Percentiles rank a stretch among this genome's conserved stretches.
phyloP scores from a whole-genome alignment of 2,113 vertebrate genomes.

The Phocoena phocoena region DNA sequence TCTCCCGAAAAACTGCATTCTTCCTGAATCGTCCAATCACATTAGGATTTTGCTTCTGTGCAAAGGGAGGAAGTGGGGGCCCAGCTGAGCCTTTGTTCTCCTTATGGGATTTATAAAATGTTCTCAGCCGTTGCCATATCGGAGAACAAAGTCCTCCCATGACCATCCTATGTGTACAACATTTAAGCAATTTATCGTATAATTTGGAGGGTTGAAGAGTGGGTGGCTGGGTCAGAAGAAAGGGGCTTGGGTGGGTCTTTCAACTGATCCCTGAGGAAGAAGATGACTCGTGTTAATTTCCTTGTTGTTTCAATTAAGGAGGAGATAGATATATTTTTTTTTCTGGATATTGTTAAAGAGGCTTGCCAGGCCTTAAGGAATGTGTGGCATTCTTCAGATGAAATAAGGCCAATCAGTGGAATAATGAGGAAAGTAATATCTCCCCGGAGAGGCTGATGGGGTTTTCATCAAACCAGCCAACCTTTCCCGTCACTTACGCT shows the following conservation, averaged over 20 bases:
- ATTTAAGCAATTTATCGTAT: slow-evolving; percentile 37
- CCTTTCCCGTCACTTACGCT: slow-evolving; percentile 89
- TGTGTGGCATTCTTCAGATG: slow-evolving; percentile 89
- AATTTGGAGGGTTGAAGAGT: not conserved
- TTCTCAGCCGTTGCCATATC: slow-evolving; percentile 48
- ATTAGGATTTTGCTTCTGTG: slow-evolving; percentile 62
- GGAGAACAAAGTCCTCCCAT: slow-evolving; percentile 33
- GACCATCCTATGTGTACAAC: not conserved
- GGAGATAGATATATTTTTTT: slow-evolving; percentile 79
- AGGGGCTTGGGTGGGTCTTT: not conserved
- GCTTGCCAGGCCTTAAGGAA: slow-evolving; percentile 86
- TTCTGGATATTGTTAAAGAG: slow-evolving; percentile 87
- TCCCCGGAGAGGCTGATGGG: slow-evolving; percentile 92
- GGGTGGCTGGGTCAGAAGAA: not conserved
- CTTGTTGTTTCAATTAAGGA: slow-evolving; percentile 86
- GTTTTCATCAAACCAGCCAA: slow-evolving; percentile 93
- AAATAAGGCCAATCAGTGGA: slow-evolving; percentile 95
- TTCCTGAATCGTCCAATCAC: slow-evolving; percentile 81
- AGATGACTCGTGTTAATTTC: slow-evolving; percentile 83
- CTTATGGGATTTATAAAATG: slow-evolving; percentile 69
- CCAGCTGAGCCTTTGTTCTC: slow-evolving; percentile 70
- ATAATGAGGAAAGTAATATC: slow-evolving; percentile 96
- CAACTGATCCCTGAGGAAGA: slow-evolving; percentile 75
- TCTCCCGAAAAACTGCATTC: slow-evolving; percentile 72
- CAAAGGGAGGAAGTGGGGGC: slow-evolving; percentile 55